A percentile compares a stretch with the other conserved stretches of the same genome.
Conservation (phyloP, 2,113 vertebrate genomes). For the Herpetotheres cachinnans region DNA sequence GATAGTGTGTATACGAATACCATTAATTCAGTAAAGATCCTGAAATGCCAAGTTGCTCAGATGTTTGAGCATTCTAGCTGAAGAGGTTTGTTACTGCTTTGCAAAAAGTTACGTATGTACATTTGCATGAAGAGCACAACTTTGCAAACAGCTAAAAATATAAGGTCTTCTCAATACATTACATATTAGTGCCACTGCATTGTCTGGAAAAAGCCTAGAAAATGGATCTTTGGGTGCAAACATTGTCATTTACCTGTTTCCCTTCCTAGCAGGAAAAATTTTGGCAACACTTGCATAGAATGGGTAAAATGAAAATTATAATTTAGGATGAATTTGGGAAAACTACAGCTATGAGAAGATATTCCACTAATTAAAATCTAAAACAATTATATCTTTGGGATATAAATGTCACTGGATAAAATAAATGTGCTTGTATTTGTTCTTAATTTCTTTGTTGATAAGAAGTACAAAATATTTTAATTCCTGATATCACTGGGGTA, state of each 20-base stretch:
- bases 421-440: not conserved
- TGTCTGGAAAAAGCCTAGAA: not conserved
- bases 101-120: not conserved
- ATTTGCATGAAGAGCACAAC: not conserved
- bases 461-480: not conserved
- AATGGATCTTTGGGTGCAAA: not conserved
- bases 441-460: not conserved
- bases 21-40: not conserved
- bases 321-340: not conserved
- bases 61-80: not conserved
- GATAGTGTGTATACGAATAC: not conserved
- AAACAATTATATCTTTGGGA: not conserved
- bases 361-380: not conserved
- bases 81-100: not conserved
- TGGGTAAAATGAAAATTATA: not conserved
- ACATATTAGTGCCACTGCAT: not conserved
- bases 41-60: not conserved
- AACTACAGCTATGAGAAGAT: not conserved
- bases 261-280: not conserved
- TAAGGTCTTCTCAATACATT: not conserved
- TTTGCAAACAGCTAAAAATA: not conserved
- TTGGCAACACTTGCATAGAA: not conserved
- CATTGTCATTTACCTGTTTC: not conserved
- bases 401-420: not conserved
- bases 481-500: not conserved